A percentile compares a stretch with the other conserved stretches of the same genome.
Evolutionary conservation across 2,113 vertebrate genomes (phyloP).

Genomic region (Romanogobio albipinnatus): DNA sequence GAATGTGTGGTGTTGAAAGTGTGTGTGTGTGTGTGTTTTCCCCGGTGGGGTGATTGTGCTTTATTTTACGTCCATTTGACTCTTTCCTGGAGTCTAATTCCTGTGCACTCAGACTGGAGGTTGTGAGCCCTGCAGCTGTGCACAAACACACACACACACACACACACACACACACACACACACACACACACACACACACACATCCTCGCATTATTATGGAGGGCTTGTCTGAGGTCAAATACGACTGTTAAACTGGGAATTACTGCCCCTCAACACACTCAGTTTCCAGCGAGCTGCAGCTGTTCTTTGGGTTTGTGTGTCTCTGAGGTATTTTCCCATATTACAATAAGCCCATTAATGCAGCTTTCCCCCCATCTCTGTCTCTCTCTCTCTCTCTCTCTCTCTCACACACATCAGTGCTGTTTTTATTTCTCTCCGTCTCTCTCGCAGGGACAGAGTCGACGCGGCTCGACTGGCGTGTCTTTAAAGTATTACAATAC

Average conservation of each 20-base stretch:
- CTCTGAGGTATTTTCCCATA: slow-evolving; percentile 52
- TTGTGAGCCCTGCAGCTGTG: slow-evolving; percentile 53
- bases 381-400: slow-evolving; percentile 22
- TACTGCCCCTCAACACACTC: slow-evolving; percentile 14
- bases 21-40: slow-evolving; percentile 35
- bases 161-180: background rate
- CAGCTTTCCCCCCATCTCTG: slow-evolving; percentile 32
- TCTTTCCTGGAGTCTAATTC: slow-evolving; percentile 45
- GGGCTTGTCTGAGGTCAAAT: slow-evolving; percentile 33
- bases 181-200: too few species aligned
- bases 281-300: slow-evolving; percentile 25
- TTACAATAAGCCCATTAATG: slow-evolving; percentile 53
- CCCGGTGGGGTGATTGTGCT: slow-evolving; percentile 35
- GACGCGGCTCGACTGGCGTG: background rate
- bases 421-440: background rate
- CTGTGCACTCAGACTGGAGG: slow-evolving; percentile 41
- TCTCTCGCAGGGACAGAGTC: slow-evolving; percentile 13
- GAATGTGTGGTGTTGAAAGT: slow-evolving; percentile 47
- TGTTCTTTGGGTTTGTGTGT: slow-evolving; percentile 50
- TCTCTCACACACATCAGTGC: background rate
- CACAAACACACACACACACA: slow-evolving; percentile 41
- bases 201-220: slow-evolving; percentile 14
- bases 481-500: background rate
- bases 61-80: slow-evolving; percentile 38
- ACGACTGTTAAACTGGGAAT: slow-evolving; percentile 44